Base-by-base conservation (phyloP, 2,888 invertebrate species). In the Protophormia terraenovae region DNA sequence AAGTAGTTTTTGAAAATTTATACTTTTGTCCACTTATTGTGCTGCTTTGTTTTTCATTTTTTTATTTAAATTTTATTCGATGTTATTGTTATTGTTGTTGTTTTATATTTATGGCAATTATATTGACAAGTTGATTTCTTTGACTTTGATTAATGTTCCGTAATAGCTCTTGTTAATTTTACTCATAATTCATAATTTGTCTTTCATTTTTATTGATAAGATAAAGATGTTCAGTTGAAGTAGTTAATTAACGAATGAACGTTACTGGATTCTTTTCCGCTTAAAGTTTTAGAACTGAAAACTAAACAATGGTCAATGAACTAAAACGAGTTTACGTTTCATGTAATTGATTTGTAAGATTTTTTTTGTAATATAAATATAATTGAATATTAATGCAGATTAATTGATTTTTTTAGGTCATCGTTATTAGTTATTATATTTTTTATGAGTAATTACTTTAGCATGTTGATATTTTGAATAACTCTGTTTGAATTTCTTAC, bases 101-200 rank as follows among this genome's bases (percentile, higher is more conserved):
- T 38, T 27, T 47, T 16, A 32, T 38, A 32, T 76, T 66, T 45
- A n/a, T 35, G 19, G 71, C 64, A 84, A 80, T 78, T 82, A 78
- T 75, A 79, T 78, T 85, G 78, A 75, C 75, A 85, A 75, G 75
- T 75, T 60, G 78, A 73, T 67, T 55, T 79, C 55, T 73, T 79
- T 83, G 84, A 76, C 76, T 80, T 76, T 84, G 80, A 84, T 84
- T 76, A 84, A 84, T 80, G 76, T 66, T 41, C 38, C 3, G 62
- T 66, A 80, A 84, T 84, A 53, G 29, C 19, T 79, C 64, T 53
- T 66, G 24, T 58, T 75, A 79, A 45, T 80, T 76, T 41, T 14
- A 8, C 12, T 66, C 66, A 80, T 76, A 80, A 53, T 38, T 84
- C 80, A 80, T 58, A 71, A 60, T 80, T 64, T 69, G 14, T 58